Base-by-base conservation (phyloP, 2,113 vertebrate genomes). In the Hipposideros armiger region DNA sequence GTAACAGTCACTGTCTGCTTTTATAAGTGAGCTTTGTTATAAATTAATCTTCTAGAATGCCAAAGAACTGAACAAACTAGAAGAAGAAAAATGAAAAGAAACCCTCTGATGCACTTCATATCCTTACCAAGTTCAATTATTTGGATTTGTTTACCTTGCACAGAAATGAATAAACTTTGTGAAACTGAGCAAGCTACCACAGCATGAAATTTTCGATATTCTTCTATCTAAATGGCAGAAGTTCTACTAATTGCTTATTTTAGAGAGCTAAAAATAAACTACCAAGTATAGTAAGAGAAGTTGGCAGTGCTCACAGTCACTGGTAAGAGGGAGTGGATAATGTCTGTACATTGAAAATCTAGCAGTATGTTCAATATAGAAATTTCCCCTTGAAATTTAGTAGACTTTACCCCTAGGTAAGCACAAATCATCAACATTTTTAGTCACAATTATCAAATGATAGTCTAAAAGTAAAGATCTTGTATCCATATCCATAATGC, bases 211-310 rank as follows among this genome's bases (percentile, higher is more conserved):
- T 66, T 69, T 95, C 85, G 62, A 52, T 95, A 95, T 50, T 95
- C 74, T 91, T 87, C 69, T 89, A 24, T 76, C 69, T 91, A 72
- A 92, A 7, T 47, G 56, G 54, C 26, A 82, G 56, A 32, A 91
- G 32, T 60, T 94, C 81, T 78, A 85, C 90, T 97, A 95, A 94
- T 81, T 87, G 74, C 66, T 95, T 95, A 81, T 80, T 96, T 93
- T 19, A 78, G 36, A 64, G 62, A 78, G 92, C 88, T 93, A 89
- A 95, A 97, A 98, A 94, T 90, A 95, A 94, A 95, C 52, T 28
- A 77, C 26, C 66, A 88, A 36, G 78, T 78, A 73, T 28, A 47
- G 77, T n/a, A 73, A 91, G 64, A 74, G 28, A 95, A 77, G 45
- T 40, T 90, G n/a, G 87, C 84, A 90, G 62, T 66, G 20, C 28